A percentile compares a stretch with the other conserved stretches of the same genome.
phyloP scores from a whole-genome alignment of 2,113 vertebrate genomes.

The Dipodomys spectabilis region DNA sequence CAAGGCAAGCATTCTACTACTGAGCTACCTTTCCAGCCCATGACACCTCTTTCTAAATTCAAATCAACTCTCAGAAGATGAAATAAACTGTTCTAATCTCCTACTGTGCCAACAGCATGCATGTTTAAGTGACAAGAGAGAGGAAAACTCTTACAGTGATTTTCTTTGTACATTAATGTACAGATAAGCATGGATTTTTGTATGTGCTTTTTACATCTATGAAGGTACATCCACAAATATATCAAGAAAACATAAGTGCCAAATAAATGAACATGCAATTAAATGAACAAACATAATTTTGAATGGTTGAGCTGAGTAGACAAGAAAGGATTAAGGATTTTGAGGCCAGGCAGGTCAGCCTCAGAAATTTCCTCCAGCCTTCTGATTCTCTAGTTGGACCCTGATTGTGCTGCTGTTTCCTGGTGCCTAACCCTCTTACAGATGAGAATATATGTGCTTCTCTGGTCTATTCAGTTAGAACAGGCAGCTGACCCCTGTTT shows the following conservation, averaged over 20 bases:
- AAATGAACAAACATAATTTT: not conserved
- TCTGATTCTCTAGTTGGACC: not conserved
- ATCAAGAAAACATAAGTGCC: not conserved
- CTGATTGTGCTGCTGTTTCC: not conserved
- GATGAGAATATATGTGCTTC: not conserved
- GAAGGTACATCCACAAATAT: not conserved
- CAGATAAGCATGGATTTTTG: not conserved
- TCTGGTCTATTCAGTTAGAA: not conserved
- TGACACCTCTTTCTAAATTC: not conserved
- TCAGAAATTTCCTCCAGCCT: not conserved
- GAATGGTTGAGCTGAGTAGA: not conserved
- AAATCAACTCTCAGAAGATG: not conserved
- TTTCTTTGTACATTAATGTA: too few species aligned
- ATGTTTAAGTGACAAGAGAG: not conserved
- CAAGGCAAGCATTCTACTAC: too few species aligned
- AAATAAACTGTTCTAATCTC: not conserved
- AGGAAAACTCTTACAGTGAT: not conserved
- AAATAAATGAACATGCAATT: not conserved
- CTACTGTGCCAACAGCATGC: not conserved
- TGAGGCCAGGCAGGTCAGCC: not conserved
- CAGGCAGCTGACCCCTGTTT: not conserved
- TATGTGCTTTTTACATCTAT: not conserved
- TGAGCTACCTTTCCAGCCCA: too few species aligned
- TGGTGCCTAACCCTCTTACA: not conserved
- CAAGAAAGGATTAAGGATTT: not conserved